Conservation (phyloP, 2,888 invertebrate genomes). For the Ectropis crepuscularia region DNA sequence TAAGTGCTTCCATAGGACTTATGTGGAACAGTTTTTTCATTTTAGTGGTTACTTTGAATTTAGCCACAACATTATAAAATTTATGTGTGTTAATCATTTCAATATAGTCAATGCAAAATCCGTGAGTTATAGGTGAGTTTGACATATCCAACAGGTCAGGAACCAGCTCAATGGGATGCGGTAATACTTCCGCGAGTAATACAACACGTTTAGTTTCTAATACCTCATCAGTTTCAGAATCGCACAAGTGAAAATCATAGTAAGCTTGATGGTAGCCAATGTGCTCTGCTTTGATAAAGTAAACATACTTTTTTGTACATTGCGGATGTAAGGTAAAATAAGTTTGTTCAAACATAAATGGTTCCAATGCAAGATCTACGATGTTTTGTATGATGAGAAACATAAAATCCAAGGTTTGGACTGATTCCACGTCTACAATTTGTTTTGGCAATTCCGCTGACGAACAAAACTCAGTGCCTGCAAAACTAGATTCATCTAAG, state of each 20-base stretch:
- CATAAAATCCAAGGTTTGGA: constrained; percentile 47
- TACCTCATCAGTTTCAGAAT: constrained; percentile 50
- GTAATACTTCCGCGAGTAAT: constrained; percentile 65
- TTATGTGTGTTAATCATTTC: constrained; percentile 62
- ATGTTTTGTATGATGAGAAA: constrained; percentile 51
- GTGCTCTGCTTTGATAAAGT: constrained; percentile 62
- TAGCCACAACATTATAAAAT: constrained; percentile 54
- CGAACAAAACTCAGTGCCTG: constrained; percentile 42
- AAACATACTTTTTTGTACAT: constrained; percentile 53
- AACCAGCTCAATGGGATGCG: constrained; percentile 63
- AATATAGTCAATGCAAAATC: constrained; percentile 61
- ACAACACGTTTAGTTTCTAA: constrained; percentile 55
- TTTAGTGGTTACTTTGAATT: constrained; percentile 64
- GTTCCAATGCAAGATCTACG: constrained; percentile 57
- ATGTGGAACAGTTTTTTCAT: constrained; percentile 65
- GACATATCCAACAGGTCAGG: constrained; percentile 71
- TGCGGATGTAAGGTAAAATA: constrained; percentile 54
- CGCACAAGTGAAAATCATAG: constrained; percentile 62
- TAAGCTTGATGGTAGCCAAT: constrained; percentile 67
- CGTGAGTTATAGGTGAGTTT: constrained; percentile 55
- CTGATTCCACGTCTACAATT: constrained; percentile 34
- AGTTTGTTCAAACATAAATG: constrained; percentile 62
- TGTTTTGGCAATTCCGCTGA: constrained; percentile 18
- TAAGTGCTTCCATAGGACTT: constrained; percentile 55
- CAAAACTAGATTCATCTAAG: constrained; percentile 43